These are phyloP conservation scores for Parapristionchus giblindavisi DNA, from an alignment of 2,888 invertebrate genomes.

Conservation along the genomic window DNA sequence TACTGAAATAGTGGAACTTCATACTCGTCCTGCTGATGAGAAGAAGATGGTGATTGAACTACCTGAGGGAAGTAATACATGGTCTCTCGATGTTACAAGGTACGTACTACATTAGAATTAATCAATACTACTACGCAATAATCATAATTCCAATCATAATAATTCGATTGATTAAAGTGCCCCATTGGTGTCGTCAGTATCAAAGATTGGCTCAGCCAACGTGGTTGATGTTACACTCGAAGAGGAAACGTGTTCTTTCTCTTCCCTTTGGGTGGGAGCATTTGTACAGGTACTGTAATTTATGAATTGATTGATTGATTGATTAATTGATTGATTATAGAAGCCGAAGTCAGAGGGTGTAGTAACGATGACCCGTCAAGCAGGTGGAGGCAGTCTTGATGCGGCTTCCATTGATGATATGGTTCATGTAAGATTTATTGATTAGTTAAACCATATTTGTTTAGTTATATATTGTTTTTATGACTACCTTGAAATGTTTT, in stretches of 20 bases:
- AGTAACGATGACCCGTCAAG: conserved; percentile 36
- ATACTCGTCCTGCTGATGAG: conserved; percentile 58
- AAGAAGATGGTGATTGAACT: conserved; percentile 57
- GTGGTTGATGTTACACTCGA: conserved; percentile 58
- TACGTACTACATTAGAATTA: not conserved
- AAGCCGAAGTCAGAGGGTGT: not conserved
- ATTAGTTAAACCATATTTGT: not conserved
- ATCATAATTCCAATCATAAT: not conserved
- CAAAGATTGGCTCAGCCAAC: conserved; percentile 58
- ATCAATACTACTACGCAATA: not conserved
- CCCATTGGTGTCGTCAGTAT: conserved; percentile 58
- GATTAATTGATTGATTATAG: not conserved
- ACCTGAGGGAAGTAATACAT: conserved; percentile 52
- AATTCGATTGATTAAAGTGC: conserved; percentile 42
- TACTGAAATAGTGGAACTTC: conserved; percentile 54
- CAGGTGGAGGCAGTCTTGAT: conserved; percentile 58
- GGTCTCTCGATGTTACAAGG: conserved; percentile 51
- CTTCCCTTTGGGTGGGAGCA: conserved; percentile 57
- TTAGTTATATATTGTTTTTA: too few species aligned
- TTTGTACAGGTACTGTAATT: conserved; percentile 23
- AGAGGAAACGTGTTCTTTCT: conserved; percentile 61
- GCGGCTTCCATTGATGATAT: conserved; percentile 58
- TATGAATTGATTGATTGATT: not conserved
- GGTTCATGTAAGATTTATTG: conserved; percentile 40
- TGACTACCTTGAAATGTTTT: too few species aligned